Conservation (phyloP, 2,888 invertebrate species). For the Trissoscelio sp. region DNA sequence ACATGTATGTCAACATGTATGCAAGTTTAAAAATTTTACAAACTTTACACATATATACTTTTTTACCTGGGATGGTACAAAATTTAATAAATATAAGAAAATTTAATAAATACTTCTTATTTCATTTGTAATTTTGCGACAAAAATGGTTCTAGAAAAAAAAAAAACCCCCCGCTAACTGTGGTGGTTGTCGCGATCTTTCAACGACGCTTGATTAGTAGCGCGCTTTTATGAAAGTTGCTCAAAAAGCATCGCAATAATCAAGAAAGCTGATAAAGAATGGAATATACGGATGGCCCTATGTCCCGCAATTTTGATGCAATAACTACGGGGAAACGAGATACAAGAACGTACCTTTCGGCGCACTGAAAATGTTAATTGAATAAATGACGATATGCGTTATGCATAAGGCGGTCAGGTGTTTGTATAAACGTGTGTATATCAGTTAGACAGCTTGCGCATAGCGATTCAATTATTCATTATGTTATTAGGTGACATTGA, state of each 20-base stretch:
- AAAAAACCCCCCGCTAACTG: too few relatives aligned
- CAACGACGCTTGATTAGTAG: neutral
- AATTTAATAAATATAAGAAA: too few relatives aligned
- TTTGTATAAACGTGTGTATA: constrained; percentile 6
- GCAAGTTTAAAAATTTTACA: too few relatives aligned
- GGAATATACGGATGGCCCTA: constrained; percentile 14
- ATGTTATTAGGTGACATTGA: constrained; percentile 38
- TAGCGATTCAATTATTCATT: constrained; percentile 39
- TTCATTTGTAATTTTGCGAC: too few relatives aligned
- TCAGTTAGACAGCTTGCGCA: constrained; percentile 5
- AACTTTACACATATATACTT: too few relatives aligned
- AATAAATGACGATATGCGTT: constrained; percentile 27
- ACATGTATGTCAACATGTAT: too few relatives aligned
- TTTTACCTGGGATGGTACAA: too few relatives aligned
- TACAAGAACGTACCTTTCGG: neutral
- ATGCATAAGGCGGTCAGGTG: constrained; percentile 9
- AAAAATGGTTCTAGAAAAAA: too few relatives aligned
- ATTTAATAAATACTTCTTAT: too few relatives aligned
- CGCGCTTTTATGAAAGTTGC: too few relatives aligned
- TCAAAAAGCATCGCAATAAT: neutral
- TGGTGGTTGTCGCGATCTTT: too few relatives aligned
- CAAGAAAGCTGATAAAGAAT: constrained; percentile 12
- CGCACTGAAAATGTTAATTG: constrained; percentile 26
- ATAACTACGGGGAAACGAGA: neutral
- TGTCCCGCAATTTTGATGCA: constrained; percentile 11